Evolutionary conservation across 2,888 invertebrate genomes (phyloP), one percentile per base, ranked within the genome.

Genomic region (Noctuana brunneofusca): DNA sequence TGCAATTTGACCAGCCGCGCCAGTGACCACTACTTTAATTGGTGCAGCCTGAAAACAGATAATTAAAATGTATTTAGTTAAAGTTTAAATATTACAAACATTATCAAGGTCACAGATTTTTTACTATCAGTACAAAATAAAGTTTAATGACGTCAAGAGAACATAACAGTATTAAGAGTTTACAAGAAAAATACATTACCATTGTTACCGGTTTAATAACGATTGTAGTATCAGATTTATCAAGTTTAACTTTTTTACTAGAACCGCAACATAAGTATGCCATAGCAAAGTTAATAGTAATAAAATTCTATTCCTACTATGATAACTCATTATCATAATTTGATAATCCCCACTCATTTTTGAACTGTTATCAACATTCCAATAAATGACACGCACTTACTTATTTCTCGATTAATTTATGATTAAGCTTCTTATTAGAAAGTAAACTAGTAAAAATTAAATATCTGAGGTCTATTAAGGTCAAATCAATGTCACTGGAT

Each of bases 1-100:
- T 65, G 98, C 99, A 73, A 99, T 99, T 92, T 99, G 99, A 16
- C 99, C 99, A 65, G 99, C 99, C 73, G 99, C 99, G 66, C 99
- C 99, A 59, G 99, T 99, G 30, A 99, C 96, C 65, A 98, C 96
- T 69, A 99, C 97, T 91, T 95, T 95, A 78, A 99, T 96, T 80
- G 98, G 96, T 87, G 95, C 95, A 76, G 94, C 92, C 96, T 96
- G 84, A 64, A 93, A 66, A 20, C 52, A 53, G 43, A 63, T 3
- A 20, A 46, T 20, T 8, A 11, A 41, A 8, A 41, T 16, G 8
- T 32, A 32, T 32, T 3, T 3, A 32, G 3, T 32, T 24, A 12
- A 32, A 32, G 3, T n/a, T n/a, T n/a, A n/a, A n/a, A n/a, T n/a
- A n/a, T n/a, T n/a, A n/a, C n/a, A n/a, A n/a, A n/a, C n/a, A n/a